These are phyloP conservation scores for Xenops minutus DNA, from an alignment of 2,797 vertebrate genomes.

Conservation along the genomic window DNA sequence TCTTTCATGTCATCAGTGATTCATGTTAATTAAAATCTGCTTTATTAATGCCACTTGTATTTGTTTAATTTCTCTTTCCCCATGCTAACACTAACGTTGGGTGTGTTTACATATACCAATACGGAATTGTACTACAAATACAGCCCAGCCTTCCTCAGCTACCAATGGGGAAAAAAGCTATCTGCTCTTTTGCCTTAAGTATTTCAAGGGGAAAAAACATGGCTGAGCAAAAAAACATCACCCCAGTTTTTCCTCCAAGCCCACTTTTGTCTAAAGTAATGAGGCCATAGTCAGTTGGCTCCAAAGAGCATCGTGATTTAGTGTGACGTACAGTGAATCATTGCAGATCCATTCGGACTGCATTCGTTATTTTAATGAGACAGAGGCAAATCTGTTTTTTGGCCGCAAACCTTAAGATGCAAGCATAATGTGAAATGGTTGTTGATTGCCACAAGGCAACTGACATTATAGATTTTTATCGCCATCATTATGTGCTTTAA, in stretches of 20 bases:
- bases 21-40: neutral
- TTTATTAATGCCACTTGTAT: neutral
- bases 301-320: slow-evolving; percentile 82
- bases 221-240: slow-evolving; percentile 32
- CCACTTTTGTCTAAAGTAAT: slow-evolving; percentile 84
- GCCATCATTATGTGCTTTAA: slow-evolving; percentile 31
- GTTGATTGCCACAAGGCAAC: slow-evolving; percentile 82
- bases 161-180: neutral
- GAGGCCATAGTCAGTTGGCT: slow-evolving; percentile 83
- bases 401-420: slow-evolving; percentile 75
- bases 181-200: slow-evolving; percentile 23
- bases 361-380: slow-evolving; percentile 81
- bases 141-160: neutral
- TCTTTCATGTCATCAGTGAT: neutral
- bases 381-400: slow-evolving; percentile 62
- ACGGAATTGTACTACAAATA: accelerated
- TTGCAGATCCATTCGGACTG: slow-evolving; percentile 65
- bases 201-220: neutral
- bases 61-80: neutral
- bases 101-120: neutral
- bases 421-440: slow-evolving; percentile 72
- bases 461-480: slow-evolving; percentile 79
- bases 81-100: accelerated
- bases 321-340: slow-evolving; percentile 81
- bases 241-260: slow-evolving; percentile 75